Evolutionary conservation across 2,888 invertebrate species (phyloP), one percentile per base, ranked within the genome.

Genomic region (Parthenolecanium corni): DNA sequence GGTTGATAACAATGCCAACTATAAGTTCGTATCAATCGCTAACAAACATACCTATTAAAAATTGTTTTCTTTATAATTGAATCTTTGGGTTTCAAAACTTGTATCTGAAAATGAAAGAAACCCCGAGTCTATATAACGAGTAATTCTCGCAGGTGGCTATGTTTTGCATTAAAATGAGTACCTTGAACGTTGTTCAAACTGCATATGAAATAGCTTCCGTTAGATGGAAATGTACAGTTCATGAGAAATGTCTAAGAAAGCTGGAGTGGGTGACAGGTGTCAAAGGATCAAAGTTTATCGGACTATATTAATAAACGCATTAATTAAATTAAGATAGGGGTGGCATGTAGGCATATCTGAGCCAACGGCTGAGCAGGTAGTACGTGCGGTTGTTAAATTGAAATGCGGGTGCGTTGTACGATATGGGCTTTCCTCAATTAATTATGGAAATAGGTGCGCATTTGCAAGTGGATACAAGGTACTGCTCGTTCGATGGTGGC

Each of bases 321-420:
- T 61, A 61, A 61, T 61, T 61, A 61, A 61, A 61, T 61, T 61
- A 61, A 49, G 61, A 61, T 61, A 61, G 61, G 61, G 61, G 61
- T 61, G 61, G 49, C 61, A 36, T 24, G 49, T 51, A 61, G 36
- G 51, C 9, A 31, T n/a, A n/a, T n/a, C n/a, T n/a, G n/a, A n/a
- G n/a, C 5, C 31, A 31, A 9, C 31, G 51, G 61, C 49, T 49
- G 21, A 57, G 51, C 51, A 61, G 58, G 58, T 61, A 61, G 58
- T 47, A 49, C 31, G 61, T 47, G 20, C 38, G 49, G 58, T 61
- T 61, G 61, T 61, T 61, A 58, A 11, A 49, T 61, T 51, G 49
- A 61, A 61, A 61, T 61, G 61, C 61, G 61, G 61, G 61, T 51
- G 47, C 21, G 61, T 61, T 61, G 51, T 61, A 61, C 61, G 61